Percentiles rank a stretch among this genome's conserved stretches.
phyloP scores from a whole-genome alignment of 92 coral and sea anemone species.

The Phenganax stokvisi region DNA sequence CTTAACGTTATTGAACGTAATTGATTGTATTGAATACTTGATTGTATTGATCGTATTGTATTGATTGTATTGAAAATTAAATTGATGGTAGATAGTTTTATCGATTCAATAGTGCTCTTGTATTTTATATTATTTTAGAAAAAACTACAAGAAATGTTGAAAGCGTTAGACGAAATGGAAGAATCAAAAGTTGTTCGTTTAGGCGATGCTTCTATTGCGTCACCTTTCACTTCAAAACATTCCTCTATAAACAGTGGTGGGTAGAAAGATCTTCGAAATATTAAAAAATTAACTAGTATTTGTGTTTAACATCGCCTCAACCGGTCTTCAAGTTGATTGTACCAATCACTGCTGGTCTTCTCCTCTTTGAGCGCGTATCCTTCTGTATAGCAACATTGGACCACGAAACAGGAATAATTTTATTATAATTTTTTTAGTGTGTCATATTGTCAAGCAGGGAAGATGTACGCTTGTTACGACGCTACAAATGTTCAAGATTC shows the following conservation, averaged over 20 bases:
- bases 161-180: conserved; percentile 87
- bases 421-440: conserved; percentile 51
- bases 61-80: background rate
- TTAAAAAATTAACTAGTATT: too few relatives aligned
- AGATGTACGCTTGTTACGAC: conserved; percentile 96
- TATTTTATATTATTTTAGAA: conserved; percentile 49
- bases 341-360: too few relatives aligned
- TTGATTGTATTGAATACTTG: too few relatives aligned
- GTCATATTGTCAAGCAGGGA: conserved; percentile 94
- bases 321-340: too few relatives aligned
- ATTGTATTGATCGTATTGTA: too few relatives aligned
- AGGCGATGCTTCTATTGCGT: conserved; percentile 97
- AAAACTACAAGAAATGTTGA: conserved; percentile 92
- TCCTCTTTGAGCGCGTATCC: too few relatives aligned
- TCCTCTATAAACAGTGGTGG: conserved; percentile 87
- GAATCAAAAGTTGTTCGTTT: conserved; percentile 86
- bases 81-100: background rate
- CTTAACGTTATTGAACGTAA: background rate
- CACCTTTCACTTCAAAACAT: conserved; percentile 92
- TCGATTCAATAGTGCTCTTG: too few relatives aligned
- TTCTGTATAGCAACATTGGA: too few relatives aligned
- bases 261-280: conserved; percentile 8
- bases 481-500: conserved; percentile 93
- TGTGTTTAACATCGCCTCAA: too few relatives aligned
- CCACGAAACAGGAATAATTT: background rate